phyloP scores from a whole-genome alignment of 2,888 invertebrate genomes.

The Neocrepidodera transversa region DNA sequence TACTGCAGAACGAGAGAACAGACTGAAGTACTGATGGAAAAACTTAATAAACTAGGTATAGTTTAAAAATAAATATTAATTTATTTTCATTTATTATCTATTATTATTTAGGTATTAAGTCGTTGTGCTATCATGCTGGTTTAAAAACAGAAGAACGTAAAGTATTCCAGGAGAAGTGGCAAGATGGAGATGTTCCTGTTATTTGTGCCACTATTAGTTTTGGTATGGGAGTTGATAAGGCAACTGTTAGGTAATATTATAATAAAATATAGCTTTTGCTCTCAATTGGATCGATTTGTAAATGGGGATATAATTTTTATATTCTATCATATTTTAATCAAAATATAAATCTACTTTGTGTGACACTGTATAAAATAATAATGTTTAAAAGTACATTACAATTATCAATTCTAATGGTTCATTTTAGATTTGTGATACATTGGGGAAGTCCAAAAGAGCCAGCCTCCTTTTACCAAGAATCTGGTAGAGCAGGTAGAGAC shows the following conservation, averaged over 20 bases:
- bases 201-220: constrained; percentile 98
- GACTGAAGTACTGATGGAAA: constrained; percentile 83
- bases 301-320: no score
- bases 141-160: constrained; percentile 76
- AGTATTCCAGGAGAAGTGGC: constrained; percentile 90
- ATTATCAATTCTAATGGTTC: no score
- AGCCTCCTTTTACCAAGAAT: constrained; percentile 96
- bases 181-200: constrained; percentile 83
- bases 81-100: not conserved
- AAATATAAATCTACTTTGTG: no score
- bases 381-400: no score
- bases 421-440: constrained; percentile 86
- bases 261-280: no score
- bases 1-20: constrained; percentile 80
- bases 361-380: no score
- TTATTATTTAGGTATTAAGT: constrained; percentile 54
- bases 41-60: constrained; percentile 77
- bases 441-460: constrained; percentile 96
- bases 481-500: constrained; percentile 95
- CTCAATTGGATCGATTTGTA: no score
- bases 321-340: no score
- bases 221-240: constrained; percentile 99
- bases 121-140: constrained; percentile 91
- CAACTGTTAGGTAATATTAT: constrained; percentile 75
- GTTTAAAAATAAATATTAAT: not conserved